Conservation (phyloP, 2,888 invertebrate species). For the Dromius quadrimaculatus region DNA sequence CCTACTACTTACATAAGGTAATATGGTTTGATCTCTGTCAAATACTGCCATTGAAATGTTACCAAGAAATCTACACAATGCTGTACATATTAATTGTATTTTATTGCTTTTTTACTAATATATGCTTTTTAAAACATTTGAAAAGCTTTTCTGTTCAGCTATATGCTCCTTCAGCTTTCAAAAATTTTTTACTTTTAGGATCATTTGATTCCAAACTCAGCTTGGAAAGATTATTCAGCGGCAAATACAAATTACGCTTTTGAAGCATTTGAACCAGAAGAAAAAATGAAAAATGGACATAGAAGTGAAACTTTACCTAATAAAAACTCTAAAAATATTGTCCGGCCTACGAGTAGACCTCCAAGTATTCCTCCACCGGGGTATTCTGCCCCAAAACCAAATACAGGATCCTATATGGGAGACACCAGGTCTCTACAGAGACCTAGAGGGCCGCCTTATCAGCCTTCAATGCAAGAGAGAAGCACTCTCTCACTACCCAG, state of each 20-base stretch:
- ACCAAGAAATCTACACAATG: neutral
- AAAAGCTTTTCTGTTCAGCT: neutral
- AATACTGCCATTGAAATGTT: conserved; percentile 1
- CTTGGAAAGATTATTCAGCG: conserved; percentile 90
- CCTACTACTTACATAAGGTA: no score
- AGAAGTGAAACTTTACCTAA: conserved; percentile 60
- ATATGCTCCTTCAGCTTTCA: neutral
- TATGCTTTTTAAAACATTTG: neutral
- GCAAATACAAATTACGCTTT: conserved; percentile 91
- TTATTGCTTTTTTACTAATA: conserved; percentile 4
- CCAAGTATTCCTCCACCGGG: conserved; percentile 47
- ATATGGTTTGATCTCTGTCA: neutral
- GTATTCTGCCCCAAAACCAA: conserved; percentile 55
- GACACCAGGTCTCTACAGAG: conserved; percentile 76
- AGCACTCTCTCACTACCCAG: conserved; percentile 84
- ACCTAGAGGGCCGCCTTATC: conserved; percentile 63
- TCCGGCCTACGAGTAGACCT: conserved; percentile 19
- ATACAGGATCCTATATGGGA: conserved; percentile 65
- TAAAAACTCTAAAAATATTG: conserved; percentile 54
- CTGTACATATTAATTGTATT: conserved; percentile 1
- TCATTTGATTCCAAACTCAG: conserved; percentile 83
- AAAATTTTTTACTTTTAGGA: conserved; percentile 71
- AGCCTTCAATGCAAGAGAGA: conserved; percentile 69
- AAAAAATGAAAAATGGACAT: conserved; percentile 68
- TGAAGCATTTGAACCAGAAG: conserved; percentile 87